phyloP scores from a whole-genome alignment of 2,113 vertebrate species.

The Pavo muticus region DNA sequence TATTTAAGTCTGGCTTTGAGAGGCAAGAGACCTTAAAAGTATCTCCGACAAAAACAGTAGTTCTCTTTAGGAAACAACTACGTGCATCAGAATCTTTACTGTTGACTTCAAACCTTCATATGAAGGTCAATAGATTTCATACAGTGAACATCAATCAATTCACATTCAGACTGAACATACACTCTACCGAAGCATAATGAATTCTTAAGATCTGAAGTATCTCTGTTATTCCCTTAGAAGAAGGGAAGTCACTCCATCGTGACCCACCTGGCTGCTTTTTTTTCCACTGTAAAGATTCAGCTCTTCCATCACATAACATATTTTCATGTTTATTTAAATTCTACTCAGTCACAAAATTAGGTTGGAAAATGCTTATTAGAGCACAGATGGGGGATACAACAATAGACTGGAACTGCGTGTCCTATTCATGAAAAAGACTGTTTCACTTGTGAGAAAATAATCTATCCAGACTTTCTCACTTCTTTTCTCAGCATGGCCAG shows the following conservation, averaged over 20 bases:
- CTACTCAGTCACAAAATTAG: not conserved
- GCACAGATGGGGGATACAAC: not conserved
- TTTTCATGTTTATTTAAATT: not conserved
- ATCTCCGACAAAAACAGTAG: not conserved
- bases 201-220: not conserved
- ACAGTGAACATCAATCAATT: not conserved
- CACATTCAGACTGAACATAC: fast-evolving
- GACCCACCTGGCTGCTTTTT: not conserved
- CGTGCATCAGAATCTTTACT: not conserved
- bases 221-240: not conserved
- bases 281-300: not conserved
- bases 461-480: not conserved
- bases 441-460: not conserved
- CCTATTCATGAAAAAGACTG: not conserved
- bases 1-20: not conserved
- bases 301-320: not conserved
- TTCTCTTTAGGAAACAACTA: not conserved
- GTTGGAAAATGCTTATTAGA: not conserved
- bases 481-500: not conserved
- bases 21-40: not conserved
- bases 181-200: not conserved
- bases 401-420: not conserved
- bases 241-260: not conserved
- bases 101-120: not conserved
- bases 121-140: not conserved